These are phyloP conservation scores for Stomatorhinus ivindoensis DNA, from an alignment of 2,113 vertebrate genomes.

Conservation along the genomic window DNA sequence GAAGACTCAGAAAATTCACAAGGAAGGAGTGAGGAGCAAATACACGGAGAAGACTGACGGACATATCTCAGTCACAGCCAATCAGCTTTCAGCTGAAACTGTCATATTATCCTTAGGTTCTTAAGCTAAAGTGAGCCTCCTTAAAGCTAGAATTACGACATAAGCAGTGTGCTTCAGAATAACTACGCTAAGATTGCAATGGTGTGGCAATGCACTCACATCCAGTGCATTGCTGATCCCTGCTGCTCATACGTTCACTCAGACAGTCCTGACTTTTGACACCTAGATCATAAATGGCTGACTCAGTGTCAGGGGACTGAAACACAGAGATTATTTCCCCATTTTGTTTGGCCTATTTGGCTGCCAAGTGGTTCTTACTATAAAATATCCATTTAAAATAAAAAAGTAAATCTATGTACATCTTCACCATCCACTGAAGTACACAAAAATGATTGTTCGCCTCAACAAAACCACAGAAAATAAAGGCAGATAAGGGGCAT, in stretches of 20 bases:
- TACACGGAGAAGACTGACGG: not conserved
- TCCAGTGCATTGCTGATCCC: not conserved
- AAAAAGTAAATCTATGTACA: slow-evolving; percentile 14
- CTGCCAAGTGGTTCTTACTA: not conserved
- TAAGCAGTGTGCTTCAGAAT: not conserved
- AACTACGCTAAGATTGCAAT: not conserved
- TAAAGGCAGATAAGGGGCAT: slow-evolving; percentile 7
- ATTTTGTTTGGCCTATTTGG: not conserved
- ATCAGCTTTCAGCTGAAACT: not conserved
- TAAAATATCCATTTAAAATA: not conserved
- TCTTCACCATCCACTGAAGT: slow-evolving; percentile 1
- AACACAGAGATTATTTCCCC: not conserved
- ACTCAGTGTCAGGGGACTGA: not conserved
- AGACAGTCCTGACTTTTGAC: not conserved
- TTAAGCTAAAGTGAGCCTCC: not conserved
- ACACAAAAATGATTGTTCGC: slow-evolving; percentile 7
- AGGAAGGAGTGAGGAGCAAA: not conserved
- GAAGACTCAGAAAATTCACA: not conserved
- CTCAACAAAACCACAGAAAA: not conserved
- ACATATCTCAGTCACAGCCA: not conserved
- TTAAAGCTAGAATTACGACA: slow-evolving; percentile 2
- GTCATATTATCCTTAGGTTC: slow-evolving; percentile 5
- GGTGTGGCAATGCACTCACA: slow-evolving; percentile 1
- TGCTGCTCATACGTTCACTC: slow-evolving; percentile 23
- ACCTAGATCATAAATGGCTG: not conserved